phyloP scores from a whole-genome alignment of 2,888 invertebrate genomes.

The Clistopyga incitator region DNA sequence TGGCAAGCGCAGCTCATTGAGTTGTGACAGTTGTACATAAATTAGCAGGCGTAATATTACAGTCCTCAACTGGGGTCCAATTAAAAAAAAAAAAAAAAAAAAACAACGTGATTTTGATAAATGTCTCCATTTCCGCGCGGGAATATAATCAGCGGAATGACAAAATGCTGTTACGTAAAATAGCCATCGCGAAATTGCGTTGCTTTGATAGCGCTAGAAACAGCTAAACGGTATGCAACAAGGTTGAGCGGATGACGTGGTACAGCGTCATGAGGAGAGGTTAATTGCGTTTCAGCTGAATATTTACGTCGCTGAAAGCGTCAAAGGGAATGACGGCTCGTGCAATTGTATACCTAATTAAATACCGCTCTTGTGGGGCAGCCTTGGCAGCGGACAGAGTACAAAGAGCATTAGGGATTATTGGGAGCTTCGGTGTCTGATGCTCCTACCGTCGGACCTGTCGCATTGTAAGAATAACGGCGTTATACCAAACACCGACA shows the following conservation, averaged over 20 bases:
- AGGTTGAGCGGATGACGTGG: background rate
- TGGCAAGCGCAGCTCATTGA: too few relatives aligned
- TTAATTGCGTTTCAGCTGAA: constrained; percentile 50
- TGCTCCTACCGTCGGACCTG: background rate
- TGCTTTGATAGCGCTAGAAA: background rate
- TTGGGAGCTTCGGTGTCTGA: constrained; percentile 26
- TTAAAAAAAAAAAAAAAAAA: background rate
- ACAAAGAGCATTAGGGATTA: constrained; percentile 40
- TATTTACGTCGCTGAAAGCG: constrained; percentile 31
- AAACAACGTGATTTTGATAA: background rate
- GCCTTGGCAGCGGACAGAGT: background rate
- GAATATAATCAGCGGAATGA: background rate
- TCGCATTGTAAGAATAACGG: background rate
- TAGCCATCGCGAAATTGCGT: background rate
- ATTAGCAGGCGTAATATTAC: background rate
- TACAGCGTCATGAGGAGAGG: background rate
- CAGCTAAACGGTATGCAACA: background rate
- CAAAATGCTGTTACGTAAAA: background rate
- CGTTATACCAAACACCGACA: background rate
- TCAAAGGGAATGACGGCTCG: constrained; percentile 35
- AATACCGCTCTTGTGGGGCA: constrained; percentile 35
- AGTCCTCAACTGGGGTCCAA: background rate
- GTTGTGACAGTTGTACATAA: too few relatives aligned
- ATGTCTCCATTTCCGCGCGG: background rate
- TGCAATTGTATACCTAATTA: constrained; percentile 42